Evolutionary conservation across 2,113 vertebrate species (phyloP), one percentile per base, ranked within the genome.

Genomic region (Polypterus senegalus): DNA sequence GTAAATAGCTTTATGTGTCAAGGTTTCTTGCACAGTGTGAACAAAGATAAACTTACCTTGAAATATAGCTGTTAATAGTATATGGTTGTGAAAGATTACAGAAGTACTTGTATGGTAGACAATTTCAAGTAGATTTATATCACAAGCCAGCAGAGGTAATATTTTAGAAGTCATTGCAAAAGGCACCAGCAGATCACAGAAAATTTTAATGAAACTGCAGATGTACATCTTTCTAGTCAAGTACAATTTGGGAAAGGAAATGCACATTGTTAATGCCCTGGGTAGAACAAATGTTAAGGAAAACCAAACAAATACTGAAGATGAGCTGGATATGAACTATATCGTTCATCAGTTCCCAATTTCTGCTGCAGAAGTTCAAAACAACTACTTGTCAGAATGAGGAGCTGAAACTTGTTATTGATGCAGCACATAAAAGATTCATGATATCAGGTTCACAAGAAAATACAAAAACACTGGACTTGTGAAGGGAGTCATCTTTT

Each of bases 101-200:
- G 27, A 27, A 27, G 27, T 27, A 27, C 27, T 27, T 27, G 27
- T 27, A 27, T 27, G 27, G 27, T 27, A 61, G 57, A 5, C 5
- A 48, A 43, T 46, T 65, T 10, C 46, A 55, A 9, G 53, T 63
- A 6, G 47, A 67, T 9, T 27, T 9, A 3, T 56, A 59, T 49
- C 57, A 63, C 5, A 59, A 63, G 49, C 61, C 61, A 46, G 48
- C 7, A 58, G 9, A 49, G 52, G 45, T 8, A 46, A 46, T 46
- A 48, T 65, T 65, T n/a, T 60, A 63, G 44, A 67, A 57, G 47
- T 60, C 52, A 7, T 58, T 63, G 3, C 57, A 59, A 9, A 63
- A 67, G 52, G 61, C 61, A 9, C 61, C 61, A 46, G 61, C 57
- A 47, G 3, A 4, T 3, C 10, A 3, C 51, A 52, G 4, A 52